Conservation (phyloP, 2,113 vertebrate species). For the Nyctereutes procyonoides region DNA sequence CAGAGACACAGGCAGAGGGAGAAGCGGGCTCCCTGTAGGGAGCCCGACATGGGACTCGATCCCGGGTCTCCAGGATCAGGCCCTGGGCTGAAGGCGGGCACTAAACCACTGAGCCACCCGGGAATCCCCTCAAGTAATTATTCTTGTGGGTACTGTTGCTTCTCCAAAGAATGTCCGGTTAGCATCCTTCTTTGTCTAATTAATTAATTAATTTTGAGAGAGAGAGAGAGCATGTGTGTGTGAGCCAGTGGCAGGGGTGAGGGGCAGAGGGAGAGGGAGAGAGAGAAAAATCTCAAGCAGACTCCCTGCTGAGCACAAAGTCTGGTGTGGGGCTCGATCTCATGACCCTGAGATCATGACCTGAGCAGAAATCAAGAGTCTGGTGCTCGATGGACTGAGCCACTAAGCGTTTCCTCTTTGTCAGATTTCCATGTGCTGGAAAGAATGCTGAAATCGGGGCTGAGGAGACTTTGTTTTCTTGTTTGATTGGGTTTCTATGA, state of each 20-base stretch:
- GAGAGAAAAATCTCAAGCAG: neutral
- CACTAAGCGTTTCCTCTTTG: neutral
- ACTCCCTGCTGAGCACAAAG: neutral
- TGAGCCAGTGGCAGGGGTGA: neutral
- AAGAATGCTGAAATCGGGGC: neutral
- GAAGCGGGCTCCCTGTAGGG: too few relatives aligned
- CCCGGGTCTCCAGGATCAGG: too few relatives aligned
- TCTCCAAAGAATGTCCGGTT: neutral
- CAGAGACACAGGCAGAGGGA: too few relatives aligned
- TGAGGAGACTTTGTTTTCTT: neutral
- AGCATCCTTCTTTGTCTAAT: neutral
- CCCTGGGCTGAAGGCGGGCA: too few relatives aligned
- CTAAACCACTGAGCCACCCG: too few relatives aligned
- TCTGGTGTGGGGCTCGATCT: neutral
- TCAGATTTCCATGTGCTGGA: neutral
- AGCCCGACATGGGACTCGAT: too few relatives aligned
- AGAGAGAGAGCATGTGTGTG: neutral
- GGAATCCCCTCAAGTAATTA: too few relatives aligned
- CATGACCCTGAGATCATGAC: neutral
- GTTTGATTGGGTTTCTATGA: neutral
- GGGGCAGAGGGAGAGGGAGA: neutral
- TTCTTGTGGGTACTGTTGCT: neutral
- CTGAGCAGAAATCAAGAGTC: neutral
- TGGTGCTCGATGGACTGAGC: neutral
- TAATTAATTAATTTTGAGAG: neutral